phyloP scores from a whole-genome alignment of 2,888 invertebrate genomes.

The Philopedon plagiatum region DNA sequence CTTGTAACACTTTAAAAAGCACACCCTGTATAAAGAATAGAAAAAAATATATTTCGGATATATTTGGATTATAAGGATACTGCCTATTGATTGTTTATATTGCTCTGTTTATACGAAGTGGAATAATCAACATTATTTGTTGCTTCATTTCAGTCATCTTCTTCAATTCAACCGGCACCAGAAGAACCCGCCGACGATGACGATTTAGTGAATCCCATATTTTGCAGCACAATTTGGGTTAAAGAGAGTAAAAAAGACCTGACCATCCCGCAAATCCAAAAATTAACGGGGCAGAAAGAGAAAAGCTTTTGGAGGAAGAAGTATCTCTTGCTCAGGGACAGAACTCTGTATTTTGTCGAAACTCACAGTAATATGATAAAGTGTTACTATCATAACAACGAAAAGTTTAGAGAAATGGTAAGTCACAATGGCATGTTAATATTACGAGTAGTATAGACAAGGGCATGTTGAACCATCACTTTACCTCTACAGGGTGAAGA shows the following conservation, averaged over 20 bases:
- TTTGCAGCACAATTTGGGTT: background rate
- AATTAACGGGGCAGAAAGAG: background rate
- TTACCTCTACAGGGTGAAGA: too few relatives aligned
- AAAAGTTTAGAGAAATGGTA: conserved; percentile 10
- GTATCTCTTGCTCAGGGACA: conserved; percentile 9
- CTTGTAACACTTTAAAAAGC: too few relatives aligned
- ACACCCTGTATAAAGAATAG: too few relatives aligned
- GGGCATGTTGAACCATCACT: too few relatives aligned
- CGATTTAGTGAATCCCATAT: conserved; percentile 21
- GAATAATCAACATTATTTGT: too few relatives aligned
- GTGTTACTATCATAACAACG: conserved; percentile 9
- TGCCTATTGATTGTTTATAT: too few relatives aligned
- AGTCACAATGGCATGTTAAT: background rate
- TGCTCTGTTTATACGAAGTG: too few relatives aligned
- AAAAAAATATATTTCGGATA: too few relatives aligned
- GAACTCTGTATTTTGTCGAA: conserved; percentile 16
- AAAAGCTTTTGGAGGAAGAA: background rate
- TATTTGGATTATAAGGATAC: too few relatives aligned
- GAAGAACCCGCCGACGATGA: background rate
- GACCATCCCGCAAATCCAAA: background rate
- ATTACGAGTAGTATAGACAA: too few relatives aligned
- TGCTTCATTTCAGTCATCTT: background rate
- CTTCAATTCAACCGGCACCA: background rate
- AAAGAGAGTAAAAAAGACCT: background rate
- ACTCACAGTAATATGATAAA: conserved; percentile 8